Evolutionary conservation across 1,140 invertebrate genomes (phyloP).

Genomic region (Drosophila dunni): DNA sequence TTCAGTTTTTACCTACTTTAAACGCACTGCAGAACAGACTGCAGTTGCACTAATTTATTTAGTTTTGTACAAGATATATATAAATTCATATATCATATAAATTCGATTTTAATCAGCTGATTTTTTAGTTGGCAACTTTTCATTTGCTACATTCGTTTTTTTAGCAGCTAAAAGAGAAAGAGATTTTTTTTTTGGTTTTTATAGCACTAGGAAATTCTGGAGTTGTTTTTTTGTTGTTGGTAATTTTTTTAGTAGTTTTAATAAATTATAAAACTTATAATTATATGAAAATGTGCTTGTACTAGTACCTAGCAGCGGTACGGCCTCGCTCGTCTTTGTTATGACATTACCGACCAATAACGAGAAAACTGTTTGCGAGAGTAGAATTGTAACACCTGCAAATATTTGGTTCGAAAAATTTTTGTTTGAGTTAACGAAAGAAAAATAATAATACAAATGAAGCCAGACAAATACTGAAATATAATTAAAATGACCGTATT

Average conservation of each 20-base stretch:
- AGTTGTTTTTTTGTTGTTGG: slow-evolving; percentile 47
- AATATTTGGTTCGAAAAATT: slow-evolving; percentile 64
- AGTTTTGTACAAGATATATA: slow-evolving; percentile 73
- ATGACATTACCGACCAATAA: slow-evolving; percentile 98
- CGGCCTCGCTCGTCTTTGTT: slow-evolving; percentile 98
- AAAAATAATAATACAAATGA: neutral
- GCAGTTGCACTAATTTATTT: slow-evolving; percentile 46
- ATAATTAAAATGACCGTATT: neutral
- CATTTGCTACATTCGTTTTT: slow-evolving; percentile 70
- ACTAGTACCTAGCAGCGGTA: slow-evolving; percentile 96
- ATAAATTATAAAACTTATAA: slow-evolving; percentile 61
- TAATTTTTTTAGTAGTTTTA: slow-evolving; percentile 48
- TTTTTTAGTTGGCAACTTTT: slow-evolving; percentile 56
- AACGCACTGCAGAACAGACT: slow-evolving; percentile 49
- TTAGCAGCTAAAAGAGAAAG: slow-evolving; percentile 76
- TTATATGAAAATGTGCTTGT: slow-evolving; percentile 37
- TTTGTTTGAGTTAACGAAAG: slow-evolving; percentile 12
- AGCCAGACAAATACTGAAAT: neutral
- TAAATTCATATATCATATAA: slow-evolving; percentile 47
- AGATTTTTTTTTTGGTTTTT: slow-evolving; percentile 41
- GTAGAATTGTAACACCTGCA: slow-evolving; percentile 99
- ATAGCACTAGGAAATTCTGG: slow-evolving; percentile 54
- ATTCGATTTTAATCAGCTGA: slow-evolving; percentile 40
- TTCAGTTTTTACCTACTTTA: slow-evolving; percentile 68
- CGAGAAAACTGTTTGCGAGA: slow-evolving; percentile 99